Evolutionary conservation across 1,140 invertebrate genomes (phyloP), one percentile per base, ranked within the genome.

Genomic region (Metopolophium dirhodum): DNA sequence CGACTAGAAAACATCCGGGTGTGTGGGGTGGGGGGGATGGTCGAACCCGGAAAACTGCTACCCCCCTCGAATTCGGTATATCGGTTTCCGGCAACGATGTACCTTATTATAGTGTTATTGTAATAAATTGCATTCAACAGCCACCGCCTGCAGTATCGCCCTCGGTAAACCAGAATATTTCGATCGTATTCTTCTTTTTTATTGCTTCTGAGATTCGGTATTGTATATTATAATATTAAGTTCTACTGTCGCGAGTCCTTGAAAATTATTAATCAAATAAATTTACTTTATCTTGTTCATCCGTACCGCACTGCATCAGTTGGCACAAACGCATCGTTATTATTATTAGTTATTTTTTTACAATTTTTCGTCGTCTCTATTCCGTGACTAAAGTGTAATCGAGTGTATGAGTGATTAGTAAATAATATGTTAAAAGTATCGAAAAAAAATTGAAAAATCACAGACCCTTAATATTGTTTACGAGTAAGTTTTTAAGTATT

Each of bases 191-290:
- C 30, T 77, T 77, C 61, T 77, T 77, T 77, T 14, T 18, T 77
- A 41, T n/a, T 77, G 22, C 61, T n/a, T 77, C 61, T 7, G 30
- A n/a, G 61, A 77, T n/a, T 77, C n/a, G 6, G 14, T 77, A 77
- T 77, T 77, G 61, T 14, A 35, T n/a, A 35, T 68, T 68, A 68
- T n/a, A 68, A n/a, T 68, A 68, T 77, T n/a, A 47, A 45, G 85
- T 47, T 7, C n/a, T 47, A 86, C 14, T 47, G 41, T 47, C 6
- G 45, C 45, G 26, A 86, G 85, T 86, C 85, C 85, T 86, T 86
- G 85, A 86, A 86, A n/a, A 86, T 18, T 26, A 86, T 86, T 86
- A 86, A 86, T 86, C 85, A 47, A 86, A 86, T 47, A 47, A 86
- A 86, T 86, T 86, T 6, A 23, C 85, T 41, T 41, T 41, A 26